Percentiles rank a stretch among this genome's conserved stretches.
Evolutionary conservation across 2,888 invertebrate species (phyloP).

Genomic region (Chaitophorus viminalis): DNA sequence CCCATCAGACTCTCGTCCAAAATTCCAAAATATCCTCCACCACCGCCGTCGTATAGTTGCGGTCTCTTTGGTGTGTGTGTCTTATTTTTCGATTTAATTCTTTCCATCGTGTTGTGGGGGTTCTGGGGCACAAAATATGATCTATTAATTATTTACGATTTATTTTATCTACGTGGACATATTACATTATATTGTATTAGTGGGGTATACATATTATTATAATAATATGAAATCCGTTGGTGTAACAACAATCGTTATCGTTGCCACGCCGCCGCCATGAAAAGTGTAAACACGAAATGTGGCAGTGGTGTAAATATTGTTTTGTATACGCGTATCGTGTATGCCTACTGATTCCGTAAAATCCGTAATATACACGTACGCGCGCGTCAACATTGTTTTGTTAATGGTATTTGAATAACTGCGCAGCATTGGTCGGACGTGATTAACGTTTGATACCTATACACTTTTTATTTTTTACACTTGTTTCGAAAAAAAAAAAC

Average conservation of each 20-base stretch:
- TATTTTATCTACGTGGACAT: neutral
- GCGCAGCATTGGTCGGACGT: neutral
- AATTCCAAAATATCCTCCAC: neutral
- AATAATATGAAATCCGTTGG: neutral
- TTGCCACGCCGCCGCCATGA: neutral
- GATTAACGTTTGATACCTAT: neutral
- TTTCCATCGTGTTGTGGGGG: neutral
- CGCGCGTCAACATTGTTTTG: constrained; percentile 13
- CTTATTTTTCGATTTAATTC: neutral
- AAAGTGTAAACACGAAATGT: constrained; percentile 1
- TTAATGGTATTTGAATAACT: constrained; percentile 34
- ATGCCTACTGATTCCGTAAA: constrained; percentile 25
- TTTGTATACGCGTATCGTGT: neutral
- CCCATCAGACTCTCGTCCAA: neutral
- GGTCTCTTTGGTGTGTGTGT: neutral
- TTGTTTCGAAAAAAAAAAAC: neutral
- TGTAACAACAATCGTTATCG: neutral
- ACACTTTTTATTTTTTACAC: neutral
- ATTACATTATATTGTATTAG: neutral
- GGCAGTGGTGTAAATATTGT: constrained; percentile 30
- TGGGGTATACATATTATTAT: neutral
- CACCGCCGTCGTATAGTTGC: too few relatives aligned
- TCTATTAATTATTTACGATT: constrained; percentile 21
- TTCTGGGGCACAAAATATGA: neutral
- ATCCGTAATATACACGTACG: constrained; percentile 17